Conservation (phyloP, 2,888 invertebrate species). For the Phymatocera aterrima region DNA sequence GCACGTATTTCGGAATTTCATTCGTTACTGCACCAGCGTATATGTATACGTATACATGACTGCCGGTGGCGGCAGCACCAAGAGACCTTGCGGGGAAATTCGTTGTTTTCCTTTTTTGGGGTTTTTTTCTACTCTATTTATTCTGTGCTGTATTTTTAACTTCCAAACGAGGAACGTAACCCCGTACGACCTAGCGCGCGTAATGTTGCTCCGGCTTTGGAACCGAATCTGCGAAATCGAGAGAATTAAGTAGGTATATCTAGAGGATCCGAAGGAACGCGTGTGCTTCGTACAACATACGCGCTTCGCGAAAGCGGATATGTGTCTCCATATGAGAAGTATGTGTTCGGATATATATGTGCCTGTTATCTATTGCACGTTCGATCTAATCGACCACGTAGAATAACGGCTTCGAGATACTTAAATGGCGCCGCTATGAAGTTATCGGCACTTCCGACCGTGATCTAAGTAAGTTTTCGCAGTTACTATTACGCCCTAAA, state of each 20-base stretch:
- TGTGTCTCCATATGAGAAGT: too few relatives aligned
- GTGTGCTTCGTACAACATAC: not conserved
- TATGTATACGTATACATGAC: too few relatives aligned
- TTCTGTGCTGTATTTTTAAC: not conserved
- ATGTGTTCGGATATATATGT: conserved; percentile 1
- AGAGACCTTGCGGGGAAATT: not conserved
- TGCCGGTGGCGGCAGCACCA: not conserved
- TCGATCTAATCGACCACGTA: conserved; percentile 12
- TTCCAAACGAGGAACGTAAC: not conserved
- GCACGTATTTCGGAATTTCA: conserved; percentile 12
- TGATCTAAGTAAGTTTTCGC: too few relatives aligned
- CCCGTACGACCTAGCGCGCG: not conserved
- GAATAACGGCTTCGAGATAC: conserved; percentile 20
- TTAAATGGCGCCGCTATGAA: conserved; percentile 31
- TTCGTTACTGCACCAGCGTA: not conserved
- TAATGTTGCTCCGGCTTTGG: not conserved
- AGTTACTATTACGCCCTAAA: too few relatives aligned
- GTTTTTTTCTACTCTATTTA: not conserved
- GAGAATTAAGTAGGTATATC: not conserved
- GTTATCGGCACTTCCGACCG: conserved; percentile 17
- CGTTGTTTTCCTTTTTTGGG: too few relatives aligned
- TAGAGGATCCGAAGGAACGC: not conserved
- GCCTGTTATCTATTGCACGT: conserved; percentile 22
- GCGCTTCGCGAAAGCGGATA: not conserved
- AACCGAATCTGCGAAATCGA: not conserved